Evolutionary conservation across 2,888 invertebrate genomes (phyloP), one percentile per base, ranked within the genome.

Genomic region (Oligia fasciuncula): DNA sequence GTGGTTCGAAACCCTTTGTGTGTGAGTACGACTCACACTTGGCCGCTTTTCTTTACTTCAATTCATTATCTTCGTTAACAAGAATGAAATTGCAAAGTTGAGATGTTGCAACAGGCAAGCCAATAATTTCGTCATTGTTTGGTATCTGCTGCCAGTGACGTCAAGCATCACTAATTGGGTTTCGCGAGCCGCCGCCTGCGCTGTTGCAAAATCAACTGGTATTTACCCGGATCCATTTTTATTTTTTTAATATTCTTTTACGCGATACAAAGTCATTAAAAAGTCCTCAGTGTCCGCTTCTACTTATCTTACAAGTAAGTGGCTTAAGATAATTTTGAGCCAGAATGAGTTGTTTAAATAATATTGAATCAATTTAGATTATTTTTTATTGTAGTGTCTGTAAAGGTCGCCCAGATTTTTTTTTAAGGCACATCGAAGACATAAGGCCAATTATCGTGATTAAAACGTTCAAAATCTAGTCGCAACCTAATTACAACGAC

Each of bases 151-250:
- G 35, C 6, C 40, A 17, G 9, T 71, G 67, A 79, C 74, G 83
- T 66, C 67, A 79, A 29, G 9, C 75, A n/a, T 68, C 60, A 35
- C 80, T 54, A 84, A 71, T 74, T 74, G 51, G 35, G 35, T 74
- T 69, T 49, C 29, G 23, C 69, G 17, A 35, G 17, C 11, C 62
- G n/a, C 6, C 29, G 60, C 62, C 65, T 66, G 60, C n/a, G 57
- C 29, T 46, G 62, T 84, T 85, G 49, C 76, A 54, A 76, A 75
- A 85, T 60, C 54, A 62, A 69, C n/a, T 9, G 43, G 23, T 71
- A 29, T 79, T 57, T 63, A 67, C 70, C 76, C 80, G 85, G 80
- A 76, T 80, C 19, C 19, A 63, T 78, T 62, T 78, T 79, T 62
- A 68, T 54, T 49, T 79, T 60, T 60, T 40, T 49, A 13, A 13